These are phyloP conservation scores for Poliocrania exsul DNA, from an alignment of 2,797 vertebrate genomes.

Conservation along the genomic window DNA sequence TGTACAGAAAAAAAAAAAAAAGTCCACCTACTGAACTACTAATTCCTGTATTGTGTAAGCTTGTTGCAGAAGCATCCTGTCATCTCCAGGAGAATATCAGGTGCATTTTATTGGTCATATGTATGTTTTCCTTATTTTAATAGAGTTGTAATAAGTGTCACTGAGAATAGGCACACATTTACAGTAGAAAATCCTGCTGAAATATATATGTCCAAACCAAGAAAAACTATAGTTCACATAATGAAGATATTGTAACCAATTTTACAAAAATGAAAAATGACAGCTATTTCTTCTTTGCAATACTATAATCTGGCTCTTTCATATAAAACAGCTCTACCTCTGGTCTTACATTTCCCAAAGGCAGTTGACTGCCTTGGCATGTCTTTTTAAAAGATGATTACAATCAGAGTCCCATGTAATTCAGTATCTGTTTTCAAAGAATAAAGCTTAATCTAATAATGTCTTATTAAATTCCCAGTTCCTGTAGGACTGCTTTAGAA, in stretches of 20 bases:
- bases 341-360: not conserved
- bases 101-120: not conserved
- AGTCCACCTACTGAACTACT: not conserved
- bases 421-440: slow-evolving; percentile 47
- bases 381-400: slow-evolving; percentile 56
- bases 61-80: not conserved
- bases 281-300: not conserved
- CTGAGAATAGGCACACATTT: not conserved
- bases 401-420: slow-evolving; percentile 3
- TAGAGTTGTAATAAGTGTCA: not conserved
- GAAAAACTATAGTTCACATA: not conserved
- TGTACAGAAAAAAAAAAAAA: not conserved
- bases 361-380: not conserved
- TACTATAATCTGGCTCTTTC: not conserved
- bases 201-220: not conserved
- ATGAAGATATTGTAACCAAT: not conserved
- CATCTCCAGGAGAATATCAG: not conserved
- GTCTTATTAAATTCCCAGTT: slow-evolving; percentile 44
- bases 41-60: not conserved
- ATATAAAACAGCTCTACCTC: not conserved
- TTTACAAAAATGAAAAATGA: not conserved
- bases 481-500: slow-evolving; percentile 4
- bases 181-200: not conserved
- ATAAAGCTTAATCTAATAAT: slow-evolving; percentile 52
- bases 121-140: not conserved